Percentiles rank a stretch among this genome's conserved stretches.
These are phyloP conservation scores for Pimephales promelas DNA, from an alignment of 2,113 vertebrate genomes.

Conservation along the genomic window DNA sequence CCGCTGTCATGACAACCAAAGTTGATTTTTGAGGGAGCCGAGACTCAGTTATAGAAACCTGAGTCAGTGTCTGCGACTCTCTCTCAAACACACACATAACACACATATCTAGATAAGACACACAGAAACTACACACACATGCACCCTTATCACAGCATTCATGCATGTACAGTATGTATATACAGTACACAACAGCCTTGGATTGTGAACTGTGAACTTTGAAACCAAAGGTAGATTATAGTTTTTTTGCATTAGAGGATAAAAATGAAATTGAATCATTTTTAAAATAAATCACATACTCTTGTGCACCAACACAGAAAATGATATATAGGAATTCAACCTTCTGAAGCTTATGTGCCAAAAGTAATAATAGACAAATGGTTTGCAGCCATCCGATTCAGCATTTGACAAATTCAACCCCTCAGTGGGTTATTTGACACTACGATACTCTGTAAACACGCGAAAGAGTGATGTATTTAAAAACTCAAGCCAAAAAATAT, in stretches of 20 bases:
- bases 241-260: neutral
- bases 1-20: slow-evolving; percentile 74
- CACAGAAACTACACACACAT: neutral
- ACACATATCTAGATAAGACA: slow-evolving; percentile 9
- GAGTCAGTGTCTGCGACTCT: slow-evolving; percentile 68
- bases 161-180: neutral
- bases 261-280: neutral
- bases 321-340: neutral
- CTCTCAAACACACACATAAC: neutral
- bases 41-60: slow-evolving; percentile 69
- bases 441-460: neutral
- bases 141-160: neutral
- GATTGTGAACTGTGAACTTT: slow-evolving; percentile 19
- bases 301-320: neutral
- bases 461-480: neutral
- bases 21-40: slow-evolving; percentile 62
- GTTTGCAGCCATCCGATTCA: slow-evolving; percentile 9
- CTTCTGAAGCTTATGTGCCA: neutral
- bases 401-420: slow-evolving; percentile 16
- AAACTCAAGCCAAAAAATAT: slow-evolving; percentile 28
- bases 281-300: neutral
- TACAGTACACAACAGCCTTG: slow-evolving; percentile 16
- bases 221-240: slow-evolving; percentile 2
- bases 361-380: slow-evolving; percentile 3
- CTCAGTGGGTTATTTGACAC: slow-evolving; percentile 29